Base-by-base conservation (phyloP, 2,888 invertebrate species). In the Ormyrus rosae region DNA sequence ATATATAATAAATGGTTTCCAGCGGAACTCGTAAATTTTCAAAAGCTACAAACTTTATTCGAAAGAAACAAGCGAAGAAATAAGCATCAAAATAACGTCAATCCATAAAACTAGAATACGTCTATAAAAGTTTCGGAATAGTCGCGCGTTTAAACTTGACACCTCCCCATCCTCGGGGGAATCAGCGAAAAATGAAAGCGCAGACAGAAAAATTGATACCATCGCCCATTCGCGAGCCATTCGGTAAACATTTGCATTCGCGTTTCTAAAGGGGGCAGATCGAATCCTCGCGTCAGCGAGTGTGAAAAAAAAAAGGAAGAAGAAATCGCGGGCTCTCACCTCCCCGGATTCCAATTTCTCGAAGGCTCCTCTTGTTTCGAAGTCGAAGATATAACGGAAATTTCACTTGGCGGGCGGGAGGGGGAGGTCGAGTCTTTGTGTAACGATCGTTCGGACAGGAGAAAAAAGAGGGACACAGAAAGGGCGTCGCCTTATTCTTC, bases 301-400 rank as follows among this genome's bases (percentile, higher is more conserved):
- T 4, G 56, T 7, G 46, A 34, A 11, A 2, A 13, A 5, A 50
- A 60, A 71, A 71, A 4, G 34, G 4, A 4, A 34, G 34, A 34
- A 34, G 50, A 71, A 71, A 60, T 34, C 51, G 45, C 51, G 45
- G 46, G 48, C 51, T 11, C 19, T 13, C 65, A 19, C 60, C 6
- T 9, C 19, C 48, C 11, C n/a, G 13, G 60, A 50, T 70, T 69
- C 61, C 64, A 61, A 64, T 73, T 61, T 46, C 56, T 73, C 51
- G 53, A 64, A 65, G n/a, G 65, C 7, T 11, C n/a, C 45, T 34
- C 34, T 63, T 9, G 48, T 48, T n/a, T 48, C 64, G 48, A 58
- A 13, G 69, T 13, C 69, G 19, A 53, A 53, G 53, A 13, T 45
- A n/a, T 64, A 64, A 46, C 64, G n/a, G 45, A 19, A 10, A 61